Base-by-base conservation (phyloP, 2,797 vertebrate genomes). In the Neosilurus hyrtlii region DNA sequence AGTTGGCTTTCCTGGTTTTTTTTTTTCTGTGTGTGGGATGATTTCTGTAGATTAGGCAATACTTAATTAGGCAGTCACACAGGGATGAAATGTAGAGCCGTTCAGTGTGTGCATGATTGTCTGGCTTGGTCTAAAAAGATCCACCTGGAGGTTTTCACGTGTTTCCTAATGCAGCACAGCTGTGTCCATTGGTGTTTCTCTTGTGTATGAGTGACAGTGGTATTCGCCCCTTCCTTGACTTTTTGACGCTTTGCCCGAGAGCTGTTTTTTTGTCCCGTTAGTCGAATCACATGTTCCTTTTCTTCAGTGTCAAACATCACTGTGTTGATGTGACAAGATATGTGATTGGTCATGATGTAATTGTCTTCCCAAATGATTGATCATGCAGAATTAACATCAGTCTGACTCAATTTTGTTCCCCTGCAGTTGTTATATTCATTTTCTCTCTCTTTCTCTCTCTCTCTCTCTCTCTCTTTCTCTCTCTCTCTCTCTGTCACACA, bases 11-110 rank as follows among this genome's bases (percentile, higher is more conserved):
- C 15, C 18, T 43, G n/a, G n/a, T n/a, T n/a, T n/a, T n/a, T 7
- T 20, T 3, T 35, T 20, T 9, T 7, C 0, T 5, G 1, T 0
- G 0, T 12, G 3, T 11, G 54, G 2, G 35, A 22, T 59, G 30
- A n/a, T 26, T 18, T 7, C 51, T 54, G 0, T 54, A 73, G 0
- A 20, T 49, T 26, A 16, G 22, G 26, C 49, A 22, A 7, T 18
- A 67, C 12, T n/a, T n/a, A n/a, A n/a, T n/a, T n/a, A n/a, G n/a
- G n/a, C 26, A 2, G 72, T 30, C 52, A 57, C 26, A 30, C 24
- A 0, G 24, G 26, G 51, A 73, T 56, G 70, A 72, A n/a, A 15
- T 24, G 22, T 71, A 15, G 43, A 24, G 49, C 56, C 22, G 9
- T 26, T 51, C 75, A 3, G 20, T 12, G 9, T 10, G 11, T 2